Base-by-base conservation (phyloP, 2,797 vertebrate species). In the Pelobates cultripes region DNA sequence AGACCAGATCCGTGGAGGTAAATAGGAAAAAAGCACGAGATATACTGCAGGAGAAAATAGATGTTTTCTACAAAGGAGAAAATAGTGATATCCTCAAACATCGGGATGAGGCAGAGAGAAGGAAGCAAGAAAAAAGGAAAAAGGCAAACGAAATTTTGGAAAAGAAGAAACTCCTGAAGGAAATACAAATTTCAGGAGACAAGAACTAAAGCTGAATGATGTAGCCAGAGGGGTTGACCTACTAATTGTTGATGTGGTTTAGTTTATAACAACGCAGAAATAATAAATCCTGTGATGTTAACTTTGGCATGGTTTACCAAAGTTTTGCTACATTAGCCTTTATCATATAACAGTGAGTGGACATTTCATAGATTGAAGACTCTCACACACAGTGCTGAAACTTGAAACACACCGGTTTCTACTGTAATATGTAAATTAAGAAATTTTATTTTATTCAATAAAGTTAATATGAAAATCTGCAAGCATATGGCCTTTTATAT, bases 1-100 rank as follows among this genome's bases (percentile, higher is more conserved):
- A 99, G 89, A 99, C 97, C 4, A 92, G 98, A 88, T 99, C 97
- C 3, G 87, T 95, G 70, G 96, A 97, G 44, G 88, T 87, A 51
- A 99, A 99, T 90, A 89, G 97, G 73, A 96, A 96, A 85, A 94
- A 93, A 28, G 97, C 97, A 64, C 92, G 97, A 84, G 92, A 92
- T 43, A 97, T 98, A 80, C 90, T 99, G 85, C 95, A 91, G 47
- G 92, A 95, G 86, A 99, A 96, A 84, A 92, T 98, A 43, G 97
- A 99, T 61, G 15, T 98, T 40, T 89, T 92, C 67, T 93, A 93
- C 84, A 97, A 95, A 83, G 96, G 97, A n/a, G 93, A 96, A 81
- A 86, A 92, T 17, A 97, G 97, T 73, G 91, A 94, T 42, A 53
- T 99, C 67, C 45, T 93, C 69, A 88, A 91, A 73, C 92, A 91